phyloP scores from a whole-genome alignment of 2,888 invertebrate species.

The Yponomeuta sedellus region DNA sequence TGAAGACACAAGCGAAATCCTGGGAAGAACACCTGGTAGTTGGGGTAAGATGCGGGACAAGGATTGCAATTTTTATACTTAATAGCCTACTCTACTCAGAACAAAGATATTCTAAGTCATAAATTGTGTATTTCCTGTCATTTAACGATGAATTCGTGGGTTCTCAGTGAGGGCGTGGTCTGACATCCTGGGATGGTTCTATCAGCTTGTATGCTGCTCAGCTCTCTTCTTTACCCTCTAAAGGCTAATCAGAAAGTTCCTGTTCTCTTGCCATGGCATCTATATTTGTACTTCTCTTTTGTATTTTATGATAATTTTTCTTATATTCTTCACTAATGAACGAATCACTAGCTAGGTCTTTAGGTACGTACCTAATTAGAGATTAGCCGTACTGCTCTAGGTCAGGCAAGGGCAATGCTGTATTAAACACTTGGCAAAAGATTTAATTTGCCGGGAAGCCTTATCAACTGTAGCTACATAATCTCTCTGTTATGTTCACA shows the following conservation, averaged over 20 bases:
- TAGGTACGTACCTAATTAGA: not conserved
- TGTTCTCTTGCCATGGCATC: not conserved
- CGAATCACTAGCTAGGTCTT: not conserved
- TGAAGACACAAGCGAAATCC: conserved; percentile 55
- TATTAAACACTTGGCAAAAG: not conserved
- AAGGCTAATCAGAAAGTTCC: not conserved
- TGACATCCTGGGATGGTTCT: not conserved
- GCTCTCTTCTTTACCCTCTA: not conserved
- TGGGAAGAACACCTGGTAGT: conserved; percentile 67
- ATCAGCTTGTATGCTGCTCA: not conserved
- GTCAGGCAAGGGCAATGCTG: not conserved
- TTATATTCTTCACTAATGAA: not conserved
- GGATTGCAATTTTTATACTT: conserved; percentile 25
- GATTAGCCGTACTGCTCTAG: not conserved
- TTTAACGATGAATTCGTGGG: not conserved
- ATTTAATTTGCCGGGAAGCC: not conserved
- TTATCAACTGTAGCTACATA: not conserved
- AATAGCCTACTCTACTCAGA: not conserved
- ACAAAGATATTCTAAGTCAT: not conserved
- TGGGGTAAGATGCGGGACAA: conserved; percentile 57
- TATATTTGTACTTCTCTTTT: too few relatives aligned
- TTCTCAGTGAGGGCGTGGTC: conserved; percentile 13
- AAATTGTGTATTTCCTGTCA: not conserved
- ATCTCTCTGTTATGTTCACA: too few relatives aligned
- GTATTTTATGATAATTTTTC: not conserved